Evolutionary conservation across 2,888 invertebrate genomes (phyloP), one percentile per base, ranked within the genome.

Genomic region (Brassicogethes aeneus): DNA sequence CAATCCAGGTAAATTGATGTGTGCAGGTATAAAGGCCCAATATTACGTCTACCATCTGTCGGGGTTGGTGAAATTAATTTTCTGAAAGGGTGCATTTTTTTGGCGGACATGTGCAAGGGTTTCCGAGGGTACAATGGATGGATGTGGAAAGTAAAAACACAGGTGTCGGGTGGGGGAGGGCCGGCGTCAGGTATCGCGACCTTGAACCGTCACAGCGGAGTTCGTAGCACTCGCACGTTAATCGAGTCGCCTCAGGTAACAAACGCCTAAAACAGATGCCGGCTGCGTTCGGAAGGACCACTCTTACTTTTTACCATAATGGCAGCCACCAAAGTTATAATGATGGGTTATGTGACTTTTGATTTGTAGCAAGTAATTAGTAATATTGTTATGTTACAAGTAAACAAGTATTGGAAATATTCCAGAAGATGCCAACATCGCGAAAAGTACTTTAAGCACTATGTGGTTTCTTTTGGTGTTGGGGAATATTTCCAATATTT

Each of bases 121-220:
- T 23, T 12, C 32, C 14, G 5, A 10, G 3, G 10, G 32, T 32
- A 32, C 8, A 12, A 12, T 12, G 14, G 32, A 32, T 5, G 8
- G 32, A 32, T 8, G 32, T 5, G 32, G 12, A 5, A n/a, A n/a
- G n/a, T 53, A 53, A 55, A 50, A 54, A 48, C 53, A 57, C 59
- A 58, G 60, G 56, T 60, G 57, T 52, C 51, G 48, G 45, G 45
- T 51, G 47, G 46, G 45, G 48, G 44, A 56, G 54, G 52, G 51
- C 53, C 50, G 44, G 47, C 44, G 46, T 48, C 57, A 56, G 50
- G 53, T 55, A 53, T 15, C 45, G 35, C 45, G 53, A 43, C 56
- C 57, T 57, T 57, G 57, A 56, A 54, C 51, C 43, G 44, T 39
- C 42, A 44, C 13, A 23, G 15, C 41, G n/a, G 51, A 41, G 52